These are phyloP conservation scores for Catharus ustulatus DNA, from an alignment of 2,797 vertebrate species.

Conservation along the genomic window DNA sequence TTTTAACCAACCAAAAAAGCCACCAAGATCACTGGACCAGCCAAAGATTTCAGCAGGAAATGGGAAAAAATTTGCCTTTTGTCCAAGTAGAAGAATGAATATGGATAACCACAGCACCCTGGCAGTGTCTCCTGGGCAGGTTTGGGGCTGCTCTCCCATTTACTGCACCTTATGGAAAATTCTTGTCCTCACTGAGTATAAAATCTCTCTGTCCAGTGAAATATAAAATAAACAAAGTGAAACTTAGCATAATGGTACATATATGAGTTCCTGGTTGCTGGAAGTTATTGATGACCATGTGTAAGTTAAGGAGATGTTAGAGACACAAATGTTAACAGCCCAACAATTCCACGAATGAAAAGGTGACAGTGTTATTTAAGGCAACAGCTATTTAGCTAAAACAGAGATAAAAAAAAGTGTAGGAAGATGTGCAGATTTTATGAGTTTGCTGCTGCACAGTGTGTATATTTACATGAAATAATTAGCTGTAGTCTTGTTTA, in stretches of 20 bases:
- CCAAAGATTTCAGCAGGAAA: background rate
- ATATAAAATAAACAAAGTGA: background rate
- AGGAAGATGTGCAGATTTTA: conserved; percentile 55
- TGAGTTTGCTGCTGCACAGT: conserved; percentile 46
- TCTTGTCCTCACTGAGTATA: background rate
- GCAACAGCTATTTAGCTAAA: background rate
- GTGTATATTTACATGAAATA: conserved; percentile 68
- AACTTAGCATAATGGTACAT: background rate
- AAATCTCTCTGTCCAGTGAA: background rate
- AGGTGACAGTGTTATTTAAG: background rate
- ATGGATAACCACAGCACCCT: rapidly evolving
- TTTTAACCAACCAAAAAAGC: background rate
- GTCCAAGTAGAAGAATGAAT: background rate
- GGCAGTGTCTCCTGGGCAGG: background rate
- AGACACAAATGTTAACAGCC: background rate
- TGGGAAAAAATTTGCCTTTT: background rate
- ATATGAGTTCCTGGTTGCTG: background rate
- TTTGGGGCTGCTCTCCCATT: background rate
- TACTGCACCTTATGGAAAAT: background rate
- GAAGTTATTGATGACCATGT: background rate
- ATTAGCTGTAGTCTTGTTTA: conserved; percentile 72
- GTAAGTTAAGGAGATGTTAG: background rate
- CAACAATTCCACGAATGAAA: background rate
- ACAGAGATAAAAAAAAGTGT: background rate
- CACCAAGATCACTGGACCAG: background rate